Evolutionary conservation across 2,797 vertebrate genomes (phyloP).

Genomic region (Huso huso): DNA sequence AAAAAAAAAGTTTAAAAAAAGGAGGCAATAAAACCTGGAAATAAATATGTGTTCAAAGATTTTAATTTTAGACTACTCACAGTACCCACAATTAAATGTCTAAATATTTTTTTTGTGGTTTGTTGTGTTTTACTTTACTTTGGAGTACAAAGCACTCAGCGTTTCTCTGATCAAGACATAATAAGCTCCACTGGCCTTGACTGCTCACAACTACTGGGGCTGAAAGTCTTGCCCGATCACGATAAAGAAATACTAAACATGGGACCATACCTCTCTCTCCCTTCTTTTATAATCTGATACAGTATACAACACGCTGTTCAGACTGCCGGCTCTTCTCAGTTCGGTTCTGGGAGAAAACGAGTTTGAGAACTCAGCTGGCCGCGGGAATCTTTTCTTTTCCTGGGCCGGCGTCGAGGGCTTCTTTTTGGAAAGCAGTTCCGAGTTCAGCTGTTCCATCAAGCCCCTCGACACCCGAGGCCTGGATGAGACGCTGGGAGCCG

Average conservation of each 20-base stretch:
- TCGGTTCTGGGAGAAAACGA: background rate
- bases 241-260: background rate
- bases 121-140: no score
- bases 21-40: no score
- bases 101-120: no score
- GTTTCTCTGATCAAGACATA: no score
- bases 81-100: no score
- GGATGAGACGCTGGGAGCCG: background rate
- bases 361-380: background rate
- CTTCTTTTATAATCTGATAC: background rate
- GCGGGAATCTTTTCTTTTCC: background rate
- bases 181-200: background rate
- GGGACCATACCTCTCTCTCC: no score
- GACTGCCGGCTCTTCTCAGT: background rate
- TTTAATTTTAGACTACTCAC: no score
- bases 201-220: conserved; percentile 5
- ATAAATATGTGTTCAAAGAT: no score
- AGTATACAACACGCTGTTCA: background rate
- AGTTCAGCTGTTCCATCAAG: background rate
- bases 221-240: background rate
- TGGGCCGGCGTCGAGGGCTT: background rate
- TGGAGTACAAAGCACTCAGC: no score
- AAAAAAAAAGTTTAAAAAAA: no score
- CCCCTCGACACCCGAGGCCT: background rate
- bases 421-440: background rate